Conservation (phyloP, 2,797 vertebrate genomes). For the Rhinophrynus dorsalis region DNA sequence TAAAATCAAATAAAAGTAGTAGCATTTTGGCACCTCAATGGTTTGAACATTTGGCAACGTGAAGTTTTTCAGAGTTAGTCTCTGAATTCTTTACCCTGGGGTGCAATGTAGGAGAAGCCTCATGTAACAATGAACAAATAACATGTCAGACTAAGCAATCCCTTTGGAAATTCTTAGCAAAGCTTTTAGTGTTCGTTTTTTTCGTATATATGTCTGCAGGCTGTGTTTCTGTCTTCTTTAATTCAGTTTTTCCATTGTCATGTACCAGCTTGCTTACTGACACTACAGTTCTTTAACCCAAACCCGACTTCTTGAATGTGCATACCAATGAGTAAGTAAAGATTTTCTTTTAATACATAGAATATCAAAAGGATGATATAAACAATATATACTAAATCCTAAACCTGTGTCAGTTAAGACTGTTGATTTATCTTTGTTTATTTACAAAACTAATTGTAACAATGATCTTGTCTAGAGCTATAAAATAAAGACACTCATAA, state of each 20-base stretch:
- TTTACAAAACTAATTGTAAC: no score
- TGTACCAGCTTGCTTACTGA: conserved; percentile 56
- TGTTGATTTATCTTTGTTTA: no score
- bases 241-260: conserved; percentile 47
- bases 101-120: not conserved
- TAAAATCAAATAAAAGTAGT: no score
- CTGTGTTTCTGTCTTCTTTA: conserved; percentile 35
- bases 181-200: not conserved
- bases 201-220: conserved; percentile 18
- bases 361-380: not conserved
- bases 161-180: conserved; percentile 6
- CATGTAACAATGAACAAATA: not conserved
- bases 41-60: no score
- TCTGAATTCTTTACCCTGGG: not conserved
- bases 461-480: no score
- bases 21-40: no score
- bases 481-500: no score
- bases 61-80: no score
- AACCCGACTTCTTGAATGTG: conserved; percentile 6
- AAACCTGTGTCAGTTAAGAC: no score
- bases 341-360: not conserved
- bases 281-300: conserved; percentile 11
- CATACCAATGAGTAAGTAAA: not conserved
- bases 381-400: no score
- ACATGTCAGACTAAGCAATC: not conserved